Conservation (phyloP, 2,113 vertebrate genomes). For the Barnardius zonarius region DNA sequence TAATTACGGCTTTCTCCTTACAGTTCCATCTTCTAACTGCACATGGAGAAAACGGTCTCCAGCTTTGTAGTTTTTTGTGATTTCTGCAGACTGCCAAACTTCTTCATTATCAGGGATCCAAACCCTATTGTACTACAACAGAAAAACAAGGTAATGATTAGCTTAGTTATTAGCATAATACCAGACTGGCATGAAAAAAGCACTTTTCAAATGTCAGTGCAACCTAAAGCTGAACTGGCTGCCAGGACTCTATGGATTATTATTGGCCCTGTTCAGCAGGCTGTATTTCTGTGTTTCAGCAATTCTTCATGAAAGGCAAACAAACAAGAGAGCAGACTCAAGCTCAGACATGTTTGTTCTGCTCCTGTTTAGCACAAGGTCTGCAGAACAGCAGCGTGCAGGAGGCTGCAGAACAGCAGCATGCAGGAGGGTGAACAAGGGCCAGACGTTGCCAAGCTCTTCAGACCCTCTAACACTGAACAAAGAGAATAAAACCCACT, state of each 20-base stretch:
- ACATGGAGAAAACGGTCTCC: slow-evolving; percentile 80
- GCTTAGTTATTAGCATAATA: neutral
- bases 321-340: neutral
- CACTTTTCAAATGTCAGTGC: neutral
- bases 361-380: neutral
- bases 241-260: neutral
- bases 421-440: neutral
- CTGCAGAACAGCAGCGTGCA: neutral
- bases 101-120: slow-evolving; percentile 92
- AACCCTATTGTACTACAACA: slow-evolving; percentile 89
- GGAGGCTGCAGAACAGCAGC: neutral
- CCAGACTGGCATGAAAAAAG: neutral
- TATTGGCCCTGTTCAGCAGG: neutral
- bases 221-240: neutral
- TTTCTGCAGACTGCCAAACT: slow-evolving; percentile 95
- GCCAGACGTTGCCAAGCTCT: neutral
- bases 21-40: slow-evolving; percentile 87
- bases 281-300: neutral
- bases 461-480: neutral
- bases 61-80: slow-evolving; percentile 80
- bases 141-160: neutral
- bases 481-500: neutral
- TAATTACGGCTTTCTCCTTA: slow-evolving; percentile 69
- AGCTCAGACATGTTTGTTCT: neutral
- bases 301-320: neutral